Evolutionary conservation across 2,797 vertebrate species (phyloP), one percentile per base, ranked within the genome.

Genomic region (Oreochromis mossambicus): DNA sequence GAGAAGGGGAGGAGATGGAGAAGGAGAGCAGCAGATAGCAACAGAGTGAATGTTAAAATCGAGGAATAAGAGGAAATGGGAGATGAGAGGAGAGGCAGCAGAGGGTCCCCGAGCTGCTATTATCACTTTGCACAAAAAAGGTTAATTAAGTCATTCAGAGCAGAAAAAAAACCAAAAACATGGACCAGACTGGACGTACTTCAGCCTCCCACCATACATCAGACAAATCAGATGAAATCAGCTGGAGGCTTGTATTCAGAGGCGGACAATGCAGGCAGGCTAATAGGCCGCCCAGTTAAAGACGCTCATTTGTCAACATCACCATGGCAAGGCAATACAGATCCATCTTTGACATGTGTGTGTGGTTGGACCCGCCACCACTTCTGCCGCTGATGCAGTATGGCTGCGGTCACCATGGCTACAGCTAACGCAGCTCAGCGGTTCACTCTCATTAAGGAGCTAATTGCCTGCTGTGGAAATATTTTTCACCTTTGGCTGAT

Each of bases 291-390:
- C n/a, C 1, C 61, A 2, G 84, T 86, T 89, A 80, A 90, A 87
- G 87, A 91, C 6, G 24, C 89, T 91, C 91, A 87, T 95, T 91
- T 90, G 82, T 95, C 93, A 92, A 79, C 87, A 93, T 95, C 92
- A 92, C 78, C 34, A 11, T 15, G 14, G 86, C 83, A 4, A 55
- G 11, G 32, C 58, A 7, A 36, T 29, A 66, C 26, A 90, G 52
- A 94, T 93, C 88, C 86, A 86, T 91, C 89, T 90, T 19, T 34
- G 21, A 75, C 78, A 3, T 14, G 80, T 4, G 32, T 24, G n/a
- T 70, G 56, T 1, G 81, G 26, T 68, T 51, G 85, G 54, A 83
- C 32, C 26, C 55, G 2, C 1, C 50, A 0, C 36, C 15, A 4
- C 70, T 46, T 32, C 70, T 50, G 43, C 68, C 3, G 15, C 32